Evolutionary conservation across 2,113 vertebrate species (phyloP), one percentile per base, ranked within the genome.

Genomic region (Chamaetylas fuelleborni): DNA sequence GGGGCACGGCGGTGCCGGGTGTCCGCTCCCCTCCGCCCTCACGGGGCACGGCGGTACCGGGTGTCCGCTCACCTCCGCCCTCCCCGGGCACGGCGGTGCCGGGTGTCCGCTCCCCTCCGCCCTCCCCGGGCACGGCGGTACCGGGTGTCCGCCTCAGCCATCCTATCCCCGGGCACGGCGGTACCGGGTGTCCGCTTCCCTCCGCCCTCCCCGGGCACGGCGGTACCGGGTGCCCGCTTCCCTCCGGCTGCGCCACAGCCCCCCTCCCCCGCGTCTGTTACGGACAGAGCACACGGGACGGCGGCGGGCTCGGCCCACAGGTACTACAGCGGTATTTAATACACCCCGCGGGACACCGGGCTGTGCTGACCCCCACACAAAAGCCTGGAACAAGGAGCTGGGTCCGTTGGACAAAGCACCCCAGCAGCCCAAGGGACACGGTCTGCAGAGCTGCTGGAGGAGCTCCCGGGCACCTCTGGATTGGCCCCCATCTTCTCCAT

Each of bases 381-480:
- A 24, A 36, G 40, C 45, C 19, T 19, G 29, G 3, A 19, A 38
- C 22, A 23, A 16, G 33, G 54, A 57, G 50, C 47, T 66, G 10
- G 0, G 11, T 19, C 14, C 4, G 3, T 1, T 5, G 43, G 16
- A 48, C 10, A 24, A 23, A 51, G 70, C 4, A 0, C 5, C 23
- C 2, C 11, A 1, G 28, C 3, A 9, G 31, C 5, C 8, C 47
- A 9, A 51, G 25, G 5, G 29, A 31, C 45, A 45, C n/a, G 20
- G n/a, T n/a, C 0, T 11, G 33, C 6, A 0, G 12, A 48, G 48
- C 33, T 3, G 3, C 62, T 14, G 8, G 7, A 33, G 57, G 19
- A 38, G 60, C 11, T 2, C 7, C 33, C 2, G 5, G 2, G 2
- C 23, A 2, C 14, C 66, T 1, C 6, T 0, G 5, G 40, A 9